Base-by-base conservation (phyloP, 2,113 vertebrate genomes). In the Tetrao urogallus region DNA sequence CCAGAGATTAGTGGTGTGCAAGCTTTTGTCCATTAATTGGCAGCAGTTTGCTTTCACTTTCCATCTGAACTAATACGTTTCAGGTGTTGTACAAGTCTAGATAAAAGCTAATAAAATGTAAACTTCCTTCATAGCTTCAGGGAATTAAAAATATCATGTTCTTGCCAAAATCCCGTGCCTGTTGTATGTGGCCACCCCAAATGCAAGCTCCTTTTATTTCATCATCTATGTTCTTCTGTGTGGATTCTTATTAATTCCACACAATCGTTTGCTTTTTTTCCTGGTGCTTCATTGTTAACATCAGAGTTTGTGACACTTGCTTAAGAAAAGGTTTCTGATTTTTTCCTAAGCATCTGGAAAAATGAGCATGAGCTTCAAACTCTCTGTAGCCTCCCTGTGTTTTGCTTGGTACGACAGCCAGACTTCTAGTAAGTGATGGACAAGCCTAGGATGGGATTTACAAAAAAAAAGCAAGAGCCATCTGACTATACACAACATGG, bases 291-390 rank as follows among this genome's bases (percentile, higher is more conserved):
- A 73, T 88, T 50, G 5, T 72, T 86, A 94, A 64, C 56, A 25
- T 36, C 76, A 70, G 66, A 73, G 96, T 65, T 80, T 92, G 83
- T 5, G 34, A 83, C 95, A 48, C 61, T 77, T 96, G 11, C 87
- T 94, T 92, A 76, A 79, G 92, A 94, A 95, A 94, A 67, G 11
- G 13, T 87, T 92, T 82, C 96, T 96, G 83, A 84, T 93, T 96
- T 75, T 50, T 50, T 21, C 52, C 77, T 85, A 86, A 96, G 91
- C 90, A 93, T 97, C 95, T 97, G 95, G 96, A 97, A 97, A 96
- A 96, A 50, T 86, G 93, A 94, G 42, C 48, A 40, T 72, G 66
- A 94, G 71, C 82, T 89, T 96, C 86, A 74, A 30, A 82, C 64
- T 94, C 30, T 72, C 45, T 86, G 32, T 85, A 96, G 90, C 65